Evolutionary conservation across 2,888 invertebrate genomes (phyloP), one percentile per base, ranked within the genome.

Genomic region (Leptarthrus brevirostris): DNA sequence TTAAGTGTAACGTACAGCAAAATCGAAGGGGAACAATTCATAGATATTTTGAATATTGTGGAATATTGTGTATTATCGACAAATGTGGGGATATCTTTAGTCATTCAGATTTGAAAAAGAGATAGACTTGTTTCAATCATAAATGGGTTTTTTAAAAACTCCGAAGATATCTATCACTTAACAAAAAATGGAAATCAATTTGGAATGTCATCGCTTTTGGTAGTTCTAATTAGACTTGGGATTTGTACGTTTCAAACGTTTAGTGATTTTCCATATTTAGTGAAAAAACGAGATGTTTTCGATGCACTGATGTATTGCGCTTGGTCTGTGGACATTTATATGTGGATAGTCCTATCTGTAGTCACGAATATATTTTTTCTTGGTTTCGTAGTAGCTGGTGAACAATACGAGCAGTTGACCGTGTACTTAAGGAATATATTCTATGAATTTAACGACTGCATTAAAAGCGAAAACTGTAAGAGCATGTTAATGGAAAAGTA

Each of bases 201-300:
- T n/a, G n/a, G 14, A n/a, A 5, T 3, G 8, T 8, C 34, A 16
- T 40, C 64, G 24, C 10, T 64, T 2, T 3, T 47, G 10, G 14
- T 64, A n/a, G 10, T 64, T 64, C 14, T 40, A 36, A 14, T 16
- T 14, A 64, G 16, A 24, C 24, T 44, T 5, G 14, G 24, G 3
- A 64, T 40, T 14, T 64, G 44, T 26, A 22, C 18, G 14, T 44
- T 44, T n/a, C 64, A 64, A 47, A 40, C 44, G 6, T 47, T 44
- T 6, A 64, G 64, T 26, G 64, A 64, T 24, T n/a, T 64, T 44
- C 64, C 64, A 0, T 64, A 44, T 44, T 64, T 64, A 26, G 24
- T 64, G 10, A 24, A 16, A 5, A 47, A 24, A 10, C 5, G 44
- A 12, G 22, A 64, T 10, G 14, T 3, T 4, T 40, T 44, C 44